Conservation (phyloP, 2,888 invertebrate genomes). For the Hoplodrina ambigua region DNA sequence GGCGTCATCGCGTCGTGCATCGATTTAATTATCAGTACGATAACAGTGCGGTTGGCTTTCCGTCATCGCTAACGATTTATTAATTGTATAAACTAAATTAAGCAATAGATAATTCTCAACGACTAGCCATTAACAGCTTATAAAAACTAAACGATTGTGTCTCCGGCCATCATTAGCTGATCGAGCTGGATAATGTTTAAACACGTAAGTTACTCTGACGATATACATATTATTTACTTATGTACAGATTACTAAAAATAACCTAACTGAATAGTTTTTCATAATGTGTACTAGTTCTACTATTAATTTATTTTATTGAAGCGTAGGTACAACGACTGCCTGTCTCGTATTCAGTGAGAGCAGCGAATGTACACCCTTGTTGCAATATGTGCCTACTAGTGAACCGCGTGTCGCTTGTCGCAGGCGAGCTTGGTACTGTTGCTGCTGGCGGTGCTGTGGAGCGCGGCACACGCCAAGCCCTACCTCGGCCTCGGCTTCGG, state of each 20-base stretch:
- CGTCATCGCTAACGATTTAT: slow-evolving; percentile 42
- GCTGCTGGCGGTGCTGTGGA: slow-evolving; percentile 29
- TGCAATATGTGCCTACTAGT: too few species aligned
- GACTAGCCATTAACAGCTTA: slow-evolving; percentile 42
- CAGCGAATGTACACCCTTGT: too few species aligned
- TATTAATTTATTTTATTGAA: not conserved
- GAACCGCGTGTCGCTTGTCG: slow-evolving; percentile 12
- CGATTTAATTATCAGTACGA: slow-evolving; percentile 44
- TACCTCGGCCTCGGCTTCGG: slow-evolving; percentile 27
- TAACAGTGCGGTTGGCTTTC: slow-evolving; percentile 47
- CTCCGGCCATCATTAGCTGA: slow-evolving; percentile 4
- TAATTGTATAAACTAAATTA: slow-evolving; percentile 27
- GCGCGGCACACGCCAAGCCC: slow-evolving; percentile 41
- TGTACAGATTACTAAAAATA: too few species aligned
- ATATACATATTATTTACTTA: not conserved
- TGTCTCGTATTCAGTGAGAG: not conserved
- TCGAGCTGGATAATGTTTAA: slow-evolving; percentile 29
- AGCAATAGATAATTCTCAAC: slow-evolving; percentile 11
- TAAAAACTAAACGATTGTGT: slow-evolving; percentile 24
- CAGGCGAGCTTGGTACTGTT: slow-evolving; percentile 32
- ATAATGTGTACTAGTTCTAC: too few species aligned
- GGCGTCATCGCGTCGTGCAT: slow-evolving; percentile 10
- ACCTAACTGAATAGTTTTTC: too few species aligned
- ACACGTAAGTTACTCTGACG: slow-evolving; percentile 44
- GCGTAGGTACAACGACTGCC: not conserved